A percentile compares a stretch with the other conserved stretches of the same genome.
These are phyloP conservation scores for Scaptomyza flava DNA, from an alignment of 2,888 invertebrate genomes.

Conservation along the genomic window DNA sequence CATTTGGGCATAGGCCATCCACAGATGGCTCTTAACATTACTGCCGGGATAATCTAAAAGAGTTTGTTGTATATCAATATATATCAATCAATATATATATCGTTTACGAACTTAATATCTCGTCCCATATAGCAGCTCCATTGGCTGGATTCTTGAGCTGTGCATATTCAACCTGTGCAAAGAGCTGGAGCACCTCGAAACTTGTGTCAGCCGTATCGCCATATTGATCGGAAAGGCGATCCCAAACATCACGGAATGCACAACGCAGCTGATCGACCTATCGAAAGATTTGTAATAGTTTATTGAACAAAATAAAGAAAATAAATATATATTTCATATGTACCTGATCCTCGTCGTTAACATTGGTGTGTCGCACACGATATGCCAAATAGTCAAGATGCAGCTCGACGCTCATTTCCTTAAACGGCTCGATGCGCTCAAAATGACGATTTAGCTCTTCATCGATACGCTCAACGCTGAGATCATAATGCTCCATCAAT, in stretches of 20 bases:
- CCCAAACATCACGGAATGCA: constrained; percentile 90
- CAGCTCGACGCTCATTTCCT: constrained; percentile 54
- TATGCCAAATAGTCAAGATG: constrained; percentile 90
- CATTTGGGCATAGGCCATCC: constrained; percentile 86
- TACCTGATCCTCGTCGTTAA: constrained; percentile 84
- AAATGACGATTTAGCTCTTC: constrained; percentile 10
- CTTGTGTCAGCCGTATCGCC: constrained; percentile 89
- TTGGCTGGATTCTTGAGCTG: constrained; percentile 85
- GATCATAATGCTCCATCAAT: constrained; percentile 43
- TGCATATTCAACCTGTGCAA: constrained; percentile 91
- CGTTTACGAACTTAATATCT: constrained; percentile 76
- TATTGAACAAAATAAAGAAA: no score
- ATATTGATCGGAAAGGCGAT: constrained; percentile 88
- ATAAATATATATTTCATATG: background rate
- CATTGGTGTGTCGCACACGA: constrained; percentile 87
- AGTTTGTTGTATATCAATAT: no score
- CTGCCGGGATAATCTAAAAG: constrained; percentile 86
- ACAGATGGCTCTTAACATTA: constrained; percentile 85
- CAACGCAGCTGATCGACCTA: constrained; percentile 82
- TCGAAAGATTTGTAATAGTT: no score
- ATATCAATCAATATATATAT: no score
- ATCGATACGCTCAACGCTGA: constrained; percentile 23
- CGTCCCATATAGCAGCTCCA: constrained; percentile 85
- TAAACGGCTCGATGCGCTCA: constrained; percentile 16
- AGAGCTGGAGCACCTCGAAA: constrained; percentile 90